Evolutionary conservation across 1,140 invertebrate species (phyloP).

Genomic region (Drosophila setifemur): DNA sequence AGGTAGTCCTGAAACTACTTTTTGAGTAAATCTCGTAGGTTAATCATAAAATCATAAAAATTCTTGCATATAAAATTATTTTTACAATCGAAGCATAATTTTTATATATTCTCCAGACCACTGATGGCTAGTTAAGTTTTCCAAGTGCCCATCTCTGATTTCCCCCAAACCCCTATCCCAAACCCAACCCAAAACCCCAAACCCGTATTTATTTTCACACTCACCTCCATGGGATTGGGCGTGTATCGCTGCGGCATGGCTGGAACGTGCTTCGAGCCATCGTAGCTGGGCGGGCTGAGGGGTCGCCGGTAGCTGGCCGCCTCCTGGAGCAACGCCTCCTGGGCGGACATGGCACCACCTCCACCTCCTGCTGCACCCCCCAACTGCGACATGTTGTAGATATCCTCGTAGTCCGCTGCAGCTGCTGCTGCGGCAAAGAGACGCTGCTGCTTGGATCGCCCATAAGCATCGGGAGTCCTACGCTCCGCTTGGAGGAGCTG

Average conservation of each 20-base stretch:
- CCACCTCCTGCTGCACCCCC: constrained; percentile 15
- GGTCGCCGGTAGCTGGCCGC: constrained; percentile 81
- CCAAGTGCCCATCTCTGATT: too few relatives aligned
- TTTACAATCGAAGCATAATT: too few relatives aligned
- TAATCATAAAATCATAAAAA: too few relatives aligned
- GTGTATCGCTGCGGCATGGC: constrained; percentile 80
- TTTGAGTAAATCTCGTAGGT: too few relatives aligned
- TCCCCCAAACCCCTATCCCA: too few relatives aligned
- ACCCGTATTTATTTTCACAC: constrained; percentile 1
- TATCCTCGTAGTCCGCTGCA: constrained; percentile 90
- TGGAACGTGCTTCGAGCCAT: constrained; percentile 76
- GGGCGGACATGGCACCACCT: constrained; percentile 42
- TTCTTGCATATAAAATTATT: too few relatives aligned
- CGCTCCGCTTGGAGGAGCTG: constrained; percentile 84
- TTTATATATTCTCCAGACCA: too few relatives aligned
- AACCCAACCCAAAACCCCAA: neutral
- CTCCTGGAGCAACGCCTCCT: constrained; percentile 73
- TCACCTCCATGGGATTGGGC: constrained; percentile 81
- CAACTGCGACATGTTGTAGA: constrained; percentile 84
- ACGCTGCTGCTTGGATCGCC: constrained; percentile 85
- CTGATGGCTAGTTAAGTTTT: too few relatives aligned
- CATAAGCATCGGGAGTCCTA: constrained; percentile 91
- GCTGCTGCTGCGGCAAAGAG: constrained; percentile 79
- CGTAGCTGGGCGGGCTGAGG: constrained; percentile 81
- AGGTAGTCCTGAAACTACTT: too few relatives aligned